Evolutionary conservation across 92 coral and sea anemone genomes (phyloP).

Genomic region (Ricordea florida): DNA sequence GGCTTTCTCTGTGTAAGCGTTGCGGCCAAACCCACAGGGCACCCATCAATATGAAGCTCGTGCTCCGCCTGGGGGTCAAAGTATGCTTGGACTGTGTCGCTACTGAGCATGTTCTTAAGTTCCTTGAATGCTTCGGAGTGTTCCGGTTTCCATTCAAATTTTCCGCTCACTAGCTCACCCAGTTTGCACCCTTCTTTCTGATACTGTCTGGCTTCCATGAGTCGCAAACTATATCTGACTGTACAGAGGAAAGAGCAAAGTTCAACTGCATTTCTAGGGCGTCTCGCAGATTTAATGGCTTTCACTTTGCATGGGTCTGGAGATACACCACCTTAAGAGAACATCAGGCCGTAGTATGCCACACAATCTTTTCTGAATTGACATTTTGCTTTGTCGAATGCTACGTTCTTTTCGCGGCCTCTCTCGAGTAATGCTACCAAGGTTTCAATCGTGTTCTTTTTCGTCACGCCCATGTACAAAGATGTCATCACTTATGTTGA

Average conservation of each 20-base stretch:
- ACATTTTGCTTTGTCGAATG: slow-evolving; percentile 10
- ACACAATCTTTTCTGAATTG: slow-evolving; percentile 13
- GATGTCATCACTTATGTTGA: too few relatives aligned
- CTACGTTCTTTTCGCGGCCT: background rate
- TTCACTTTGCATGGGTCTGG: slow-evolving; percentile 34
- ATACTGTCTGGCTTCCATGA: slow-evolving; percentile 25
- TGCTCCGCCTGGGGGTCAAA: slow-evolving; percentile 30
- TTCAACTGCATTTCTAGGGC: slow-evolving; percentile 1
- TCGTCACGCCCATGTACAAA: background rate
- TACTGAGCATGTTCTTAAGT: too few relatives aligned
- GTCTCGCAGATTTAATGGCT: slow-evolving; percentile 15
- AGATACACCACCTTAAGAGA: slow-evolving; percentile 31
- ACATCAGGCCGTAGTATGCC: slow-evolving; percentile 29
- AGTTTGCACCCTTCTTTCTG: background rate
- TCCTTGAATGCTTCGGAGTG: too few relatives aligned
- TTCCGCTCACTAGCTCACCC: slow-evolving; percentile 2
- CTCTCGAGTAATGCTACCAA: slow-evolving; percentile 17
- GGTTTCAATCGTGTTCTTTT: slow-evolving; percentile 41
- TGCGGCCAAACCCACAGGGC: slow-evolving; percentile 23
- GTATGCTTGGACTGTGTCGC: background rate
- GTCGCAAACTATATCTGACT: slow-evolving; percentile 1
- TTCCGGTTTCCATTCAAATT: too few relatives aligned
- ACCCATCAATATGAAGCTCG: slow-evolving; percentile 35
- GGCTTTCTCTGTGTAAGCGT: background rate
- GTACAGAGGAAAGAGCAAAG: slow-evolving; percentile 24